A percentile compares a stretch with the other conserved stretches of the same genome.
phyloP scores from a whole-genome alignment of 2,797 vertebrate genomes.

The Pantherophis vulpinus region DNA sequence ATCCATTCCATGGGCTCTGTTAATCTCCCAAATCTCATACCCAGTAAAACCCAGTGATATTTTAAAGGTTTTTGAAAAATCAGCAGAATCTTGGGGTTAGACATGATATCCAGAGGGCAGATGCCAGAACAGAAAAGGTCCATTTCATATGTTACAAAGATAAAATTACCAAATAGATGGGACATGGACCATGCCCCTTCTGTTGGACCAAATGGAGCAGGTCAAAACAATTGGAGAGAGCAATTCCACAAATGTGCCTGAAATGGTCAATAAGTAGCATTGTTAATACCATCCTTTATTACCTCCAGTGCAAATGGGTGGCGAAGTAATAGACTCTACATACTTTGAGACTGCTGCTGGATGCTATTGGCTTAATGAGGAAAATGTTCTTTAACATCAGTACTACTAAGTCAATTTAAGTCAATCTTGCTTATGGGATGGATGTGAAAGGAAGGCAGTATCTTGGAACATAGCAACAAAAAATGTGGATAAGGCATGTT shows the following conservation, averaged over 20 bases:
- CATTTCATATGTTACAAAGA: not conserved
- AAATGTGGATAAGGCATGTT: not conserved
- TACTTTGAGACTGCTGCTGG: not conserved
- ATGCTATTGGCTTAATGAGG: not conserved
- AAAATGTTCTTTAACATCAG: not conserved
- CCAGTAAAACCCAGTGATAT: not conserved
- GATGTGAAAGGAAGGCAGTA: not conserved
- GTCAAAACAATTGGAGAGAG: not conserved
- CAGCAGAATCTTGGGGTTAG: not conserved
- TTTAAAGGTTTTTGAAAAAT: not conserved
- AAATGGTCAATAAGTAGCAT: not conserved
- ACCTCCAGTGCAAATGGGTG: not conserved
- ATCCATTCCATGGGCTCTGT: not conserved
- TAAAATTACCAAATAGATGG: not conserved
- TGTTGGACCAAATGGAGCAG: not conserved
- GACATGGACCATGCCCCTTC: not conserved
- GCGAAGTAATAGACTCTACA: not conserved
- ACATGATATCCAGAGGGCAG: not conserved
- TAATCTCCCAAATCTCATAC: not conserved
- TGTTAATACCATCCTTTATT: not conserved
- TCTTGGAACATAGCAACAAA: not conserved
- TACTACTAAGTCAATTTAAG: not conserved
- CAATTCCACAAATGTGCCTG: not conserved
- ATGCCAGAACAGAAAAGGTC: not conserved
- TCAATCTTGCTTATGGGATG: not conserved